Base-by-base conservation (phyloP, 2,113 vertebrate species). In the Catagonus wagneri region DNA sequence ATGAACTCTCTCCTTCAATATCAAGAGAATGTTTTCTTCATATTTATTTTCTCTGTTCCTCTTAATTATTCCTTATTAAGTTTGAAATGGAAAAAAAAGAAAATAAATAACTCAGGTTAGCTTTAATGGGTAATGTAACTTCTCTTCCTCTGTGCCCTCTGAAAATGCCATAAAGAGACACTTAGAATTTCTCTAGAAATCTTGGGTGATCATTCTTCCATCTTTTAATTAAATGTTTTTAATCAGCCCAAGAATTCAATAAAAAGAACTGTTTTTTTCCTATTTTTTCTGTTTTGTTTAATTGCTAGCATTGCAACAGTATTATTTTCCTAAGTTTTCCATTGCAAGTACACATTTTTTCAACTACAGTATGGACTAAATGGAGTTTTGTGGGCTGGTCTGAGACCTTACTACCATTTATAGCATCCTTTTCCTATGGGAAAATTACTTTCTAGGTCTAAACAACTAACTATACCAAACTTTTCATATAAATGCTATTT, bases 281-380 rank as follows among this genome's bases (percentile, higher is more conserved):
- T 69, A 44, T 75, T 44, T 66, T 71, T 95, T 84, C 58, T 71
- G 11, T 92, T 93, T 94, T 68, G 32, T 87, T 54, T 91, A 94
- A 87, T 91, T 94, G 16, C 68, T 83, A 87, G 1, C 74, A 79
- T 72, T 60, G 8, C 27, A 94, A 87, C 27, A 83, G 52, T 71
- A 69, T 87, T 87, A 83, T 83, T 94, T 88, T 71, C n/a, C 6
- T 44, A 79, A 85, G 15, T 85, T 90, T 89, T 75, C 36, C n/a
- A 69, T 63, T 54, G 22, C 22, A 94, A 76, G 61, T 83, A 63
- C n/a, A 68, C 61, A 63, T 86, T 88, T 61, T 78, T 92, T 92
- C 56, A 85, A 60, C 39, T 58, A 80, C 20, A 36, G 78, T 60
- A 58, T 34, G 36, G 63, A 12, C 36, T 94, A 89, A 80, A 88